A percentile compares a stretch with the other conserved stretches of the same genome.
Conservation (phyloP, 2,888 invertebrate species). For the Xylota segnis region DNA sequence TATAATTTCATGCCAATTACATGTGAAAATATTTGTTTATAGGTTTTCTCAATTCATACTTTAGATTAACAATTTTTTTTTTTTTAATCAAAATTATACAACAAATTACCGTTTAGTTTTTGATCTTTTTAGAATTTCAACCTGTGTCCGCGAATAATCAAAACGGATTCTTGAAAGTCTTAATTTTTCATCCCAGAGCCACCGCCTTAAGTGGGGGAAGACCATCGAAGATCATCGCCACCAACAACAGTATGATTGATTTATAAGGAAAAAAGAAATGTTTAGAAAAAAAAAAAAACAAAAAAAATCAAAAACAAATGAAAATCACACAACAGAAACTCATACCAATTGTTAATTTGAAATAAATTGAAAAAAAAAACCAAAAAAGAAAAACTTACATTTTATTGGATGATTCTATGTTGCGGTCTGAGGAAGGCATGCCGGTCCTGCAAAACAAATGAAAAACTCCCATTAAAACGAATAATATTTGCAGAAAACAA, state of each 20-base stretch:
- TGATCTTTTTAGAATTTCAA: constrained; percentile 77
- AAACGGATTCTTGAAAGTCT: constrained; percentile 76
- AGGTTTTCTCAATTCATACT: constrained; percentile 25
- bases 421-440: constrained; percentile 77
- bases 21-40: constrained; percentile 31
- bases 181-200: constrained; percentile 71
- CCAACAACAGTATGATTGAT: constrained; percentile 21
- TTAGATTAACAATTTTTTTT: constrained; percentile 28
- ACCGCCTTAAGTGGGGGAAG: constrained; percentile 47
- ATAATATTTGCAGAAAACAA: too few species aligned
- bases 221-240: constrained; percentile 26
- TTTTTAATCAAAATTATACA: constrained; percentile 35
- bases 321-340: constrained; percentile 21
- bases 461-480: constrained; percentile 43
- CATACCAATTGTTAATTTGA: constrained; percentile 18
- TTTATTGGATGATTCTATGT: constrained; percentile 52
- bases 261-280: constrained; percentile 31
- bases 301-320: constrained; percentile 22
- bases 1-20: constrained; percentile 18
- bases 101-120: constrained; percentile 78
- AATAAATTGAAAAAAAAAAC: background rate
- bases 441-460: constrained; percentile 67
- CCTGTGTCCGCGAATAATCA: constrained; percentile 75
- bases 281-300: constrained; percentile 30
- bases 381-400: constrained; percentile 73